A percentile compares a stretch with the other conserved stretches of the same genome.
Conservation (phyloP, 2,113 vertebrate species). For the Rafetus swinhoei region DNA sequence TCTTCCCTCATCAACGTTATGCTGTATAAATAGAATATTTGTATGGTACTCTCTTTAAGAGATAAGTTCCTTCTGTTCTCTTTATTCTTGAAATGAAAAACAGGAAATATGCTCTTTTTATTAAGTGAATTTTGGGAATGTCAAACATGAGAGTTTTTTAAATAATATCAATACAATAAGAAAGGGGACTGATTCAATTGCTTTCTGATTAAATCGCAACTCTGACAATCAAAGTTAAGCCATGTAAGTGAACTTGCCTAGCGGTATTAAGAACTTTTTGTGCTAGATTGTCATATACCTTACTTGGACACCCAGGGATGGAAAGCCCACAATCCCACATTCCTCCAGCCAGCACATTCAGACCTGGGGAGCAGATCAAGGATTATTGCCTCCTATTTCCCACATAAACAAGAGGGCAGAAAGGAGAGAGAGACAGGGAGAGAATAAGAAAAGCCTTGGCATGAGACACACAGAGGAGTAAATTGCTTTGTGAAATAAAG, state of each 20-base stretch:
- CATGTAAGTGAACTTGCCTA: neutral
- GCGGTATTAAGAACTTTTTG: neutral
- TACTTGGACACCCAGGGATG: neutral
- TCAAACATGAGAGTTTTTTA: neutral
- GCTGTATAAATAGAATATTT: neutral
- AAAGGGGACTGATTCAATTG: slow-evolving; percentile 14
- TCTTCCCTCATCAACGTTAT: neutral
- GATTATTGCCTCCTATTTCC: too few relatives aligned
- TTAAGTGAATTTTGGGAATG: slow-evolving; percentile 12
- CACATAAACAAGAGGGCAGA: neutral
- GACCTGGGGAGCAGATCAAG: too few relatives aligned
- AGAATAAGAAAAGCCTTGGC: neutral
- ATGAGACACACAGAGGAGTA: neutral
- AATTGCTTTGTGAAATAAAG: neutral
- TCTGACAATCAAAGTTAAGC: neutral
- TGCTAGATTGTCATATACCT: neutral
- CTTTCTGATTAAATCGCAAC: slow-evolving; percentile 16
- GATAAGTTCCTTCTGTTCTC: neutral
- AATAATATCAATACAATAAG: neutral
- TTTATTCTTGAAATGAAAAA: neutral
- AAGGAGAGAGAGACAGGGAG: neutral
- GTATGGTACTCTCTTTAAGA: neutral
- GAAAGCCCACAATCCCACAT: neutral
- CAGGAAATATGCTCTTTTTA: neutral
- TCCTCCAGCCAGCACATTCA: too few relatives aligned